These are phyloP conservation scores for Limenitis camilla DNA, from an alignment of 2,888 invertebrate species.

Conservation along the genomic window DNA sequence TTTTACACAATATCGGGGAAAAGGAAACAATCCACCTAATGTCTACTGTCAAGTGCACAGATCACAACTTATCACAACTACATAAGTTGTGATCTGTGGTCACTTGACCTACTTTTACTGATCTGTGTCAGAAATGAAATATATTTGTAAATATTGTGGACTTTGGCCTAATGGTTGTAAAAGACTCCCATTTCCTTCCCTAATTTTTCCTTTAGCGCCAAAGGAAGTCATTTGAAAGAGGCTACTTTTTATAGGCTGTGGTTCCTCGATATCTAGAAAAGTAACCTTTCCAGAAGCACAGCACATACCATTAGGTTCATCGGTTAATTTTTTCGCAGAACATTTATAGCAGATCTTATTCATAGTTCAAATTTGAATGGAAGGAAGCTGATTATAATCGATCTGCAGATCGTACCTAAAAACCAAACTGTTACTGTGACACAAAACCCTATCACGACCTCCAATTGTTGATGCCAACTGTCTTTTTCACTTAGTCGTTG, in stretches of 20 bases:
- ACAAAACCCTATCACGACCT: slow-evolving; percentile 22
- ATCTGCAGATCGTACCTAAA: slow-evolving; percentile 25
- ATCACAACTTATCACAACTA: no score
- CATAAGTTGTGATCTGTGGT: no score
- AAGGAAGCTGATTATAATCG: slow-evolving; percentile 25
- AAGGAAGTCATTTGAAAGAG: slow-evolving; percentile 32
- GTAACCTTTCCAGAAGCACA: slow-evolving; percentile 17
- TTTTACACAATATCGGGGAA: no score
- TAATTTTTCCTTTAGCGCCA: slow-evolving; percentile 27
- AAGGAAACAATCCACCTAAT: no score
- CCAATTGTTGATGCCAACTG: no score
- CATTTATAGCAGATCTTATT: slow-evolving; percentile 28
- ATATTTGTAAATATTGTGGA: slow-evolving; percentile 28
- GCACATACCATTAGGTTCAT: slow-evolving; percentile 16
- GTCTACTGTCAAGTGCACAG: no score
- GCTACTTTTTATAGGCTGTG: no score
- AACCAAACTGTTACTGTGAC: slow-evolving; percentile 23
- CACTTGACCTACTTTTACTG: no score
- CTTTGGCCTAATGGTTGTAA: slow-evolving; percentile 26
- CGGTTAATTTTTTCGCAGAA: slow-evolving; percentile 19
- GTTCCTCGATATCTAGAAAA: no score
- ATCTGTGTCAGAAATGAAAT: slow-evolving; percentile 25
- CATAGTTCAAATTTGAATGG: slow-evolving; percentile 27
- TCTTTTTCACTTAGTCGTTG: no score
- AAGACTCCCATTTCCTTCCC: no score